Percentiles rank a stretch among this genome's conserved stretches.
Evolutionary conservation across 2,888 invertebrate species (phyloP).

Genomic region (Eilema sororculum): DNA sequence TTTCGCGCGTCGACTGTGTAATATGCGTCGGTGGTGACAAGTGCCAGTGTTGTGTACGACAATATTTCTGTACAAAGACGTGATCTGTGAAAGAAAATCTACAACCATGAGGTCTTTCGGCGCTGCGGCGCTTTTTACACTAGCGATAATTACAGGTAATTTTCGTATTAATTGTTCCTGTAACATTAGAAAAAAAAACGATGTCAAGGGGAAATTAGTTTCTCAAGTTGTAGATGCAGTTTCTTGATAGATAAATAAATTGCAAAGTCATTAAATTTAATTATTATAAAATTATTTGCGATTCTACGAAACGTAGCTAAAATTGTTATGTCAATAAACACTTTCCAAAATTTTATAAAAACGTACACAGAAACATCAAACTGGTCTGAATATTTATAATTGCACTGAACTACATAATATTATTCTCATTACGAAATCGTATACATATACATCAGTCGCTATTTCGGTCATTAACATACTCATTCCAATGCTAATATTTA

Average conservation of each 20-base stretch:
- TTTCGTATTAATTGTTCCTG: slow-evolving; percentile 1
- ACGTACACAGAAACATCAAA: slow-evolving; percentile 21
- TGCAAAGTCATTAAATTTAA: slow-evolving; percentile 37
- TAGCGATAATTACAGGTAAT: slow-evolving; percentile 77
- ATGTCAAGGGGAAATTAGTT: neutral
- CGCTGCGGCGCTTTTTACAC: slow-evolving; percentile 71
- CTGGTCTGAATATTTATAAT: slow-evolving; percentile 37
- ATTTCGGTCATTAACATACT: slow-evolving; percentile 49
- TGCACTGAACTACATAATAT: slow-evolving; percentile 14
- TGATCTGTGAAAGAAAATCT: slow-evolving; percentile 60
- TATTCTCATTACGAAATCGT: slow-evolving; percentile 37
- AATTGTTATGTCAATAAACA: slow-evolving; percentile 22
- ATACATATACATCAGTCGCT: slow-evolving; percentile 28
- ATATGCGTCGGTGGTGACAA: slow-evolving; percentile 81
- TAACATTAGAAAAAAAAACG: neutral
- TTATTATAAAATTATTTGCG: slow-evolving; percentile 23
- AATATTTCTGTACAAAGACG: slow-evolving; percentile 61
- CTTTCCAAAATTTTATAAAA: slow-evolving; percentile 31
- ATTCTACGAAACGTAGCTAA: slow-evolving; percentile 9
- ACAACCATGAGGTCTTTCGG: slow-evolving; percentile 76
- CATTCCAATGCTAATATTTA: slow-evolving; percentile 49
- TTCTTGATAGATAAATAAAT: slow-evolving; percentile 19
- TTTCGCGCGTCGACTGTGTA: slow-evolving; percentile 78
- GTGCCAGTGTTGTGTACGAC: slow-evolving; percentile 78
- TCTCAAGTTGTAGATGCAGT: neutral